Percentiles rank a stretch among this genome's conserved stretches.
These are phyloP conservation scores for Chiloscyllium punctatum DNA, from an alignment of 2,797 vertebrate species.

Conservation along the genomic window DNA sequence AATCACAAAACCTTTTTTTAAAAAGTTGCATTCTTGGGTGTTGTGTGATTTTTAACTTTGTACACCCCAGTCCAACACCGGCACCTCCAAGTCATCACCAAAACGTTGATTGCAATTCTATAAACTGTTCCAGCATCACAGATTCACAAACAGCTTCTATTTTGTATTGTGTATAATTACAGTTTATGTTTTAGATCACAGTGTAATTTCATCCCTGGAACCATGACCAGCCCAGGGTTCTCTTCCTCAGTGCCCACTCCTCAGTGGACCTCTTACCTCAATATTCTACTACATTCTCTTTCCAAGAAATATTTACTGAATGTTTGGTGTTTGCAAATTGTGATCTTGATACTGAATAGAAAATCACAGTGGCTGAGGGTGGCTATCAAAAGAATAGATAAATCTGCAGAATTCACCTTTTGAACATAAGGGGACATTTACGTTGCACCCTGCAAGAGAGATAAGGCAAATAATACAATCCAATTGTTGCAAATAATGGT, in stretches of 20 bases:
- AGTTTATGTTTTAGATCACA: not conserved
- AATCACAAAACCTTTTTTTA: too few relatives aligned
- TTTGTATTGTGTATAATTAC: not conserved
- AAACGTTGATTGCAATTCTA: not conserved
- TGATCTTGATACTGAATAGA: not conserved
- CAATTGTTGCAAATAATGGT: too few relatives aligned
- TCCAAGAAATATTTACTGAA: not conserved
- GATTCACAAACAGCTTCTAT: not conserved
- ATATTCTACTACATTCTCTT: not conserved
- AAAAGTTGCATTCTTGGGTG: too few relatives aligned
- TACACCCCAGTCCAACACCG: too few relatives aligned
- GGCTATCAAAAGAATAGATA: not conserved
- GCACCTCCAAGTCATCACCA: too few relatives aligned
- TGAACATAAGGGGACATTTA: too few relatives aligned
- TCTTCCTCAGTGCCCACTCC: not conserved
- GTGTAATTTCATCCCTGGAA: not conserved
- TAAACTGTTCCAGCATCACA: not conserved
- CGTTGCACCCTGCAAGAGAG: too few relatives aligned
- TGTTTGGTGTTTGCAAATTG: not conserved
- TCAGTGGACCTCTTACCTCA: not conserved
- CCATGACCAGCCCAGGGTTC: not conserved
- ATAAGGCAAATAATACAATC: too few relatives aligned
- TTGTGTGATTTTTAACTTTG: too few relatives aligned
- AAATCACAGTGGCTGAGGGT: not conserved
- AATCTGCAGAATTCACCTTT: too few relatives aligned